Evolutionary conservation across 1,140 invertebrate species (phyloP), one percentile per base, ranked within the genome.

Genomic region (Diorhabda elongata): DNA sequence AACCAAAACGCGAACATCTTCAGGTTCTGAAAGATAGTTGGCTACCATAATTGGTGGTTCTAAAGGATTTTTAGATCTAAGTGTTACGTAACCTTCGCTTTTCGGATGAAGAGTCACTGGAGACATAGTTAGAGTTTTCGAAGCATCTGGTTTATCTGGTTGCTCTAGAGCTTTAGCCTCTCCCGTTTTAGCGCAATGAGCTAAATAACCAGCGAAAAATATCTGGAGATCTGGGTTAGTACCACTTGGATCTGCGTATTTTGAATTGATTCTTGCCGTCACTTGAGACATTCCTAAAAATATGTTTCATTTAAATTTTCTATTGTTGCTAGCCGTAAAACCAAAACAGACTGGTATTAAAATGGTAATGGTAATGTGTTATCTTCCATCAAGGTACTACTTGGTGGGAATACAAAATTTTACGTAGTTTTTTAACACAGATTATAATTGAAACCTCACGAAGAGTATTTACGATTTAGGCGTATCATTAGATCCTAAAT

Each of bases 11-110:
- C 86, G 87, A 0, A 92, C 85, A 78, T 95, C 93, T 62, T 91
- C 87, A 1, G 89, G 87, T 67, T 92, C 86, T 3, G 85, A 88
- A 61, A 95, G 83, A 79, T 96, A 96, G 75, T 92, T 93, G 1
- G 93, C 92, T 75, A 93, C 88, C 75, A 98, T 92, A n/a, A 90
- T 77, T 0, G 96, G 96, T 44, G 89, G 86, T 3, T 88, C 87
- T 2, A 88, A 78, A 0, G 95, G 95, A 85, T 98, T 89, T n/a
- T 83, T 85, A 1, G 88, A 89, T 44, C 86, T 84, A 3, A 97
- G 79, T 47, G 44, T 26, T 41, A 73, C 61, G 64, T 61, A 71
- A 58, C 95, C 95, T 59, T 89, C 85, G 61, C 92, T 95, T 74
- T 92, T 91, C 0, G 94, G 93, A 78, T 93, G 91, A 3, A 93